phyloP scores from a whole-genome alignment of 2,888 invertebrate species.

The Nebria brevicollis region DNA sequence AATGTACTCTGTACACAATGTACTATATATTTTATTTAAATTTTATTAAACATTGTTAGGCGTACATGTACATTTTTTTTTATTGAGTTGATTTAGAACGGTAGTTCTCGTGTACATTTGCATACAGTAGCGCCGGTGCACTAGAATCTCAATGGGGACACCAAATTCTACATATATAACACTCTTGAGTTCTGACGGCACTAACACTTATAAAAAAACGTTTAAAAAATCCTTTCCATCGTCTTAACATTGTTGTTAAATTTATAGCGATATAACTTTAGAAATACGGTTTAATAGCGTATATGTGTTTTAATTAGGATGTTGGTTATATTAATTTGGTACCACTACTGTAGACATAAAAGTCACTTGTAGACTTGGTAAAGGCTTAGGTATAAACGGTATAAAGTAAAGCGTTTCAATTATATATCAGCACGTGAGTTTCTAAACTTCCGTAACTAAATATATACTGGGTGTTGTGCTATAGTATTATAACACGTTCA shows the following conservation, averaged over 20 bases:
- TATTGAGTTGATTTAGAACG: background rate
- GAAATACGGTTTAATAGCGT: too few species aligned
- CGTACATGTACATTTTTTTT: background rate
- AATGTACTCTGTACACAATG: background rate
- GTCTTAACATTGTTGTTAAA: too few species aligned
- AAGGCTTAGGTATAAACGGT: background rate
- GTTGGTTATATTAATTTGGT: background rate
- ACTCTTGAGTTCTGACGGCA: too few species aligned
- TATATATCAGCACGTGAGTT: slow-evolving; percentile 30
- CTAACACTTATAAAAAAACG: too few species aligned
- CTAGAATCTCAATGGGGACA: background rate
- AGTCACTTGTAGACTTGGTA: background rate
- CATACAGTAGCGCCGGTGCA: background rate
- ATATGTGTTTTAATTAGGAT: background rate
- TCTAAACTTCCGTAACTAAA: slow-evolving; percentile 43
- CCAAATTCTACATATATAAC: too few species aligned
- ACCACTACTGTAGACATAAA: background rate
- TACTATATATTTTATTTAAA: background rate
- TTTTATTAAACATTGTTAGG: background rate
- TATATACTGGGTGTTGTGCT: slow-evolving; percentile 26
- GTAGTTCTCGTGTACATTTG: background rate
- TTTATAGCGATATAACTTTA: too few species aligned
- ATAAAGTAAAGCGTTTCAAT: slow-evolving; percentile 27
- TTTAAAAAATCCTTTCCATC: too few species aligned
- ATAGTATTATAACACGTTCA: slow-evolving; percentile 18